Conservation (phyloP, 2,888 invertebrate genomes). For the Charanyca ferruginea region DNA sequence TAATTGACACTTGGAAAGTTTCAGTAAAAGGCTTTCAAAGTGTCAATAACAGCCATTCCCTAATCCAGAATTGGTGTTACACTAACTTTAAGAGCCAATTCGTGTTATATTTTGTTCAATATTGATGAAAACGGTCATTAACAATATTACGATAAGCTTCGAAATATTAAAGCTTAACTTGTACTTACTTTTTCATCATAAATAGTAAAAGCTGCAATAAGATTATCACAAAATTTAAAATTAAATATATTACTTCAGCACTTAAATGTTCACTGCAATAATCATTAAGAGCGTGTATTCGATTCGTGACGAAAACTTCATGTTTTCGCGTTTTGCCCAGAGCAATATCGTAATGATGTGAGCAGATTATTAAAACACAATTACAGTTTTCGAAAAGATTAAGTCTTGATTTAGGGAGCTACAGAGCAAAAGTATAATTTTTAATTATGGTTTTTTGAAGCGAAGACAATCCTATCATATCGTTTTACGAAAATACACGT, state of each 20-base stretch:
- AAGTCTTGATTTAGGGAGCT: no score
- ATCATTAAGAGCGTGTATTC: no score
- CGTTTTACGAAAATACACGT: no score
- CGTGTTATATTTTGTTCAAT: neutral
- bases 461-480: no score
- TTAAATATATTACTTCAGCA: constrained; percentile 10
- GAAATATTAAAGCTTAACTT: neutral
- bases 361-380: no score
- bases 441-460: no score
- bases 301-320: no score
- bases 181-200: neutral
- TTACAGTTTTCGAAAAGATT: no score
- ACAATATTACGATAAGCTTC: neutral
- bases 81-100: neutral
- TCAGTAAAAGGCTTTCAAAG: neutral
- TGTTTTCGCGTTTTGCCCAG: no score
- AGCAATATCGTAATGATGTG: no score
- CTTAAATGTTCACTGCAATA: constrained; percentile 16
- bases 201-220: neutral
- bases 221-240: neutral
- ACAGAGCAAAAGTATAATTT: no score
- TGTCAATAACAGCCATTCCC: constrained; percentile 16
- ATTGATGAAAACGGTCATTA: neutral
- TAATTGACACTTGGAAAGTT: constrained; percentile 5
- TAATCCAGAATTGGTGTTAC: constrained; percentile 11